Conservation (phyloP, 1,140 invertebrate species). For the Lepidurus couesii region DNA sequence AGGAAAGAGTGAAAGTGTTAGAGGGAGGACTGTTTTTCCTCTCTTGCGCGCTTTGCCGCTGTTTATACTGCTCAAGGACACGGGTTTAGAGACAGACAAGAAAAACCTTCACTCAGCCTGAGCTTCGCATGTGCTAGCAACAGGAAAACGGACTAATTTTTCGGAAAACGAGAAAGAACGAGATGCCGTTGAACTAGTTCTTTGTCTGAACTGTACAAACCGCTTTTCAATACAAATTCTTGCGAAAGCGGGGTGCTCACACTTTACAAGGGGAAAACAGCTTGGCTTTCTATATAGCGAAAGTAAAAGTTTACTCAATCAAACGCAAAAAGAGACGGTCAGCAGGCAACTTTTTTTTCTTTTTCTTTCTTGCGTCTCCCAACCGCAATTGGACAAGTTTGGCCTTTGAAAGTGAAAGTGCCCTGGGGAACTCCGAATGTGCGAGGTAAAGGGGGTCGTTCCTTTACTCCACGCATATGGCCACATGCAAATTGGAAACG, state of each 20-base stretch:
- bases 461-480: conserved; percentile 3
- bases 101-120: background rate
- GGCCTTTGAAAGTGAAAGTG: conserved; percentile 21
- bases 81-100: background rate
- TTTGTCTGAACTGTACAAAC: no score
- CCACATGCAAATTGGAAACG: conserved; percentile 3
- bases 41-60: background rate
- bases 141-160: background rate
- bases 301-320: background rate
- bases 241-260: no score
- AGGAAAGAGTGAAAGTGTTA: background rate
- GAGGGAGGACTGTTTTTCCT: conserved; percentile 1
- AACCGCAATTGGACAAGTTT: background rate
- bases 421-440: background rate
- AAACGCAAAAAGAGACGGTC: background rate
- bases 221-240: no score
- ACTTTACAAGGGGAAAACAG: no score
- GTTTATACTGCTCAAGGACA: conserved; percentile 10
- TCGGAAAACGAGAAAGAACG: background rate
- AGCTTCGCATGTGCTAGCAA: background rate
- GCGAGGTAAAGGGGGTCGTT: background rate
- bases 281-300: background rate
- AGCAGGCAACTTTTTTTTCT: background rate
- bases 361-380: background rate
- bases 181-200: background rate